Percentiles rank a stretch among this genome's conserved stretches.
phyloP scores from a whole-genome alignment of 2,888 invertebrate genomes.

The Drosophila tanythrix region DNA sequence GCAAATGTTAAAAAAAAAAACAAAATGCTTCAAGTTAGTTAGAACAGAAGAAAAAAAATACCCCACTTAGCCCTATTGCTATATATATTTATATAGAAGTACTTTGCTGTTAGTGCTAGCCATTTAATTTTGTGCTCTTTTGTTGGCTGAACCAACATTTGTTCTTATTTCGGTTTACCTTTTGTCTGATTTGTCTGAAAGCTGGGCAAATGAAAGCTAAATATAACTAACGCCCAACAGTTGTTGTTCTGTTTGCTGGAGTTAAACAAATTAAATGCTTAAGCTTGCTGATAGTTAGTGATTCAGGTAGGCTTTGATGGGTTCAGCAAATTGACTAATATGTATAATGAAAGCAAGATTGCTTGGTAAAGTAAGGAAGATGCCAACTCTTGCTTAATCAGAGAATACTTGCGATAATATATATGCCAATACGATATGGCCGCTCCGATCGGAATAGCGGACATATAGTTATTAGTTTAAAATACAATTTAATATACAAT shows the following conservation, averaged over 20 bases:
- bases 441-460: neutral
- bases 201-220: slow-evolving; percentile 43
- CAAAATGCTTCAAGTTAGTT: slow-evolving; percentile 5
- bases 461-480: neutral
- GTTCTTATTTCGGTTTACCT: slow-evolving; percentile 37
- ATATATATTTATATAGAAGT: neutral
- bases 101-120: slow-evolving; percentile 13
- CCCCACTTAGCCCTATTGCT: slow-evolving; percentile 6
- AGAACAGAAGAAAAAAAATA: slow-evolving; percentile 12
- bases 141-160: slow-evolving; percentile 11
- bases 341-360: neutral
- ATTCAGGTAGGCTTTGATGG: slow-evolving; percentile 27
- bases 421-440: neutral
- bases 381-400: neutral
- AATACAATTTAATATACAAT: neutral
- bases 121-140: slow-evolving; percentile 30
- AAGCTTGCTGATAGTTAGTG: slow-evolving; percentile 17
- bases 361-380: neutral
- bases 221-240: slow-evolving; percentile 24
- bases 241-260: slow-evolving; percentile 47
- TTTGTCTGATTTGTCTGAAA: slow-evolving; percentile 32
- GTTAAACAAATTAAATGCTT: slow-evolving; percentile 61
- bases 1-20: slow-evolving; percentile 27
- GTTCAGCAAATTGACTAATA: neutral
- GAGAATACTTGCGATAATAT: neutral